phyloP scores from a whole-genome alignment of 2,888 invertebrate species.

The Pristionchus fissidentatus region DNA sequence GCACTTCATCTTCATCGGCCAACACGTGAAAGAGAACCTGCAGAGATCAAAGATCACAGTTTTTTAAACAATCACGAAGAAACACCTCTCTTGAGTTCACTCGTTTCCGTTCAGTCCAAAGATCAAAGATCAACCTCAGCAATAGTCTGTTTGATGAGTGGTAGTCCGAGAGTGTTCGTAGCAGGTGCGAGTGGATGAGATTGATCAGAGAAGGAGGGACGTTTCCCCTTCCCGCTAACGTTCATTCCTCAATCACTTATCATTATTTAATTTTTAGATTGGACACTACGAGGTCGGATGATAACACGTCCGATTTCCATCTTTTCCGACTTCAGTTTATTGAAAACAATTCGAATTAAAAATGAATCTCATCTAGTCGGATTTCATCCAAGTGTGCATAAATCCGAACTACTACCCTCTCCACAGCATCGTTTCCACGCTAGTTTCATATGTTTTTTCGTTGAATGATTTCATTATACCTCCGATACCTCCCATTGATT shows the following conservation, averaged over 20 bases:
- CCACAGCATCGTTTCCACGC: neutral
- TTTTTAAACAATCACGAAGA: neutral
- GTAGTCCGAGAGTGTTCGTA: constrained; percentile 74
- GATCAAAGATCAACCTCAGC: constrained; percentile 63
- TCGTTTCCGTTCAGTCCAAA: neutral
- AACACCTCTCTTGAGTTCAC: no score
- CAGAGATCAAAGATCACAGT: neutral
- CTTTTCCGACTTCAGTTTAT: neutral
- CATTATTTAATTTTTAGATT: neutral
- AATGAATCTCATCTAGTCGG: neutral
- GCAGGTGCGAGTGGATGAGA: constrained; percentile 64
- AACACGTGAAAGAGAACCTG: constrained; percentile 73
- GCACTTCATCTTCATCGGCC: constrained; percentile 71
- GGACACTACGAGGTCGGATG: no score
- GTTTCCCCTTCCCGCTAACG: constrained; percentile 49
- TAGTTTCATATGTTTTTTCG: no score
- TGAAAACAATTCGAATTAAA: neutral
- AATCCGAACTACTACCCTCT: no score
- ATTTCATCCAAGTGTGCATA: no score
- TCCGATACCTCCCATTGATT: no score
- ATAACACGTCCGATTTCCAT: no score
- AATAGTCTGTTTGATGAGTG: constrained; percentile 72
- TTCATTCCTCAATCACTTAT: constrained; percentile 44
- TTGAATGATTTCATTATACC: no score
- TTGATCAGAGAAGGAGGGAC: constrained; percentile 50